Evolutionary conservation across 1,140 invertebrate genomes (phyloP), one percentile per base, ranked within the genome.

Genomic region (Adoxophyes honmai): DNA sequence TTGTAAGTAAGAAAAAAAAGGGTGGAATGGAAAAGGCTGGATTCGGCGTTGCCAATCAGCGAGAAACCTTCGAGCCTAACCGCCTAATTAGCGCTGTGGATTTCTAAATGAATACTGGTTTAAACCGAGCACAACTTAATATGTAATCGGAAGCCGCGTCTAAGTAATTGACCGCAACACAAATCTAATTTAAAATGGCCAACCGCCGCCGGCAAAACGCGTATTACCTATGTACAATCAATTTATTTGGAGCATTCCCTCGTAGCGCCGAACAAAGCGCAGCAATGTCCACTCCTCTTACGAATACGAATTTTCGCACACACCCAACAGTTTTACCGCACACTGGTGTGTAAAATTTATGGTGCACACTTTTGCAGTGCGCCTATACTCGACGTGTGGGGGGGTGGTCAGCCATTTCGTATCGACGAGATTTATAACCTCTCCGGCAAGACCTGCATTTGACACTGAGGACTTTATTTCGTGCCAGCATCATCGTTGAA

Each of bases 361-460:
- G 72, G 81, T 73, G 81, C 85, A 88, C 85, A 88, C 85, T 88
- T 88, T 88, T 86, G 85, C 85, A 88, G 69, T 59, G 37, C 58
- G 18, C 60, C 73, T 76, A 79, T 78, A 75, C 73, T 57, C 57
- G 62, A 71, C 74, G 78, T 79, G 75, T 74, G 73, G 73, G 73
- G 68, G 63, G 66, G 66, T 75, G 85, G 82, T 85, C 85, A 86
- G 83, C 81, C 83, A 87, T 87, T 87, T 81, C 82, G 81, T 81
- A 83, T 84, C 80, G 81, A 78, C 76, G 78, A 86, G 83, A 88
- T 88, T 88, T 88, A 88, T 85, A 85, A 81, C 80, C 83, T 80
- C 79, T 77, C 75, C 81, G 81, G 64, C 78, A 84, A 82, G 85
- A 86, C 42, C 54, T 71, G 73, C 52, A 38, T 65, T 42, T 73